These are phyloP conservation scores for Nothocercus julius DNA, from an alignment of 2,113 vertebrate species.

Conservation along the genomic window DNA sequence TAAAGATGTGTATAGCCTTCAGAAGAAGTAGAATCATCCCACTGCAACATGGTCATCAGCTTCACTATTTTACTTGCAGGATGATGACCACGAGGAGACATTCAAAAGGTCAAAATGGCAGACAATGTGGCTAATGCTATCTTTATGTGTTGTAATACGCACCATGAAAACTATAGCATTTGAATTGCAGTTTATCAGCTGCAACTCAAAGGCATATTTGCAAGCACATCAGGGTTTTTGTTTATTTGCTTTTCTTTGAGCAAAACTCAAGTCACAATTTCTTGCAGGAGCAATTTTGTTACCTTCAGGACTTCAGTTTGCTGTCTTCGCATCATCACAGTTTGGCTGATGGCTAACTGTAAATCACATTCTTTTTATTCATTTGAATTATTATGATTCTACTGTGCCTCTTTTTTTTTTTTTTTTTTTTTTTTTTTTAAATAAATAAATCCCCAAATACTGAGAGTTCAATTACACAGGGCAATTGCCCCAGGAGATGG, in stretches of 20 bases:
- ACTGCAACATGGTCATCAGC: background rate
- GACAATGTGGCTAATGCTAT: background rate
- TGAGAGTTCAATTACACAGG: conserved; percentile 49
- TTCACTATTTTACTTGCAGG: background rate
- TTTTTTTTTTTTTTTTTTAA: too few species aligned
- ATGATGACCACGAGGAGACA: background rate
- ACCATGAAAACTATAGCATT: background rate
- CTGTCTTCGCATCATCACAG: background rate
- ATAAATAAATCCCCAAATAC: background rate
- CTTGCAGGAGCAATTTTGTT: background rate
- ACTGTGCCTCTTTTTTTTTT: background rate
- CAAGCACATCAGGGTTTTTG: background rate
- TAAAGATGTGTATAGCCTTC: background rate
- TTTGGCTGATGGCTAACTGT: background rate
- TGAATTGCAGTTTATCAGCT: background rate
- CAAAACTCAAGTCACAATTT: background rate
- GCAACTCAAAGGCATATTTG: background rate
- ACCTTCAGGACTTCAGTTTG: background rate
- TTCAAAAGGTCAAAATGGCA: background rate
- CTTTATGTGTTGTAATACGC: background rate
- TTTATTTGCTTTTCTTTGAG: background rate
- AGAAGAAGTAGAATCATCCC: background rate
- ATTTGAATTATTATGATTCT: background rate
- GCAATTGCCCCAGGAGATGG: conserved; percentile 23
- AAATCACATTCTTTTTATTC: background rate